Conservation (phyloP, 2,888 invertebrate genomes). For the Nemapogon koenigi region DNA sequence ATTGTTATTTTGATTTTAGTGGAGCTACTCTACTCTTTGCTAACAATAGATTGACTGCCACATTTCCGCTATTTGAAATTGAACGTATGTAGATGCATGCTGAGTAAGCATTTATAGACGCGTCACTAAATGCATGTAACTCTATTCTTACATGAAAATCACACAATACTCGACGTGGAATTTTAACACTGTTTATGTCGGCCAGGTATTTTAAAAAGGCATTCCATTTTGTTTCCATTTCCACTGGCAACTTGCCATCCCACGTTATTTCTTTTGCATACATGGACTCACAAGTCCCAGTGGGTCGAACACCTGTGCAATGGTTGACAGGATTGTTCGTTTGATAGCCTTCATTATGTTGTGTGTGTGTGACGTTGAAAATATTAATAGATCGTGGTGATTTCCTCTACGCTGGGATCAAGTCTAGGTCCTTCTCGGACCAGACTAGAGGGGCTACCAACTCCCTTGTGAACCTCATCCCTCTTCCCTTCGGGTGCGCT, state of each 20-base stretch:
- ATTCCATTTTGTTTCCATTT: background rate
- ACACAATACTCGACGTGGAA: slow-evolving; percentile 6
- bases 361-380: background rate
- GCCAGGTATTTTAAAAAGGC: background rate
- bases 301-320: slow-evolving; percentile 20
- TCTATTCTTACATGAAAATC: background rate
- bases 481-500: no score
- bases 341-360: slow-evolving; percentile 17
- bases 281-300: slow-evolving; percentile 19
- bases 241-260: slow-evolving; percentile 1
- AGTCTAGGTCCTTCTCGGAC: no score
- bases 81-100: slow-evolving; percentile 14
- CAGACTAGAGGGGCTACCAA: no score
- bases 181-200: slow-evolving; percentile 2
- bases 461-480: no score
- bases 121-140: slow-evolving; percentile 14
- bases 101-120: slow-evolving; percentile 11
- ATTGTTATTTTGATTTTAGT: slow-evolving; percentile 10
- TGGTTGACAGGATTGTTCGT: slow-evolving; percentile 18
- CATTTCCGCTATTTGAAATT: background rate
- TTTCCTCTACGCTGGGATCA: no score
- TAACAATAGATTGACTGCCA: slow-evolving; percentile 8
- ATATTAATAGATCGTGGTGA: background rate
- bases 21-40: slow-evolving; percentile 13
- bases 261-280: slow-evolving; percentile 1